Conservation (phyloP, 2,113 vertebrate species). For the Dicentrarchus labrax region DNA sequence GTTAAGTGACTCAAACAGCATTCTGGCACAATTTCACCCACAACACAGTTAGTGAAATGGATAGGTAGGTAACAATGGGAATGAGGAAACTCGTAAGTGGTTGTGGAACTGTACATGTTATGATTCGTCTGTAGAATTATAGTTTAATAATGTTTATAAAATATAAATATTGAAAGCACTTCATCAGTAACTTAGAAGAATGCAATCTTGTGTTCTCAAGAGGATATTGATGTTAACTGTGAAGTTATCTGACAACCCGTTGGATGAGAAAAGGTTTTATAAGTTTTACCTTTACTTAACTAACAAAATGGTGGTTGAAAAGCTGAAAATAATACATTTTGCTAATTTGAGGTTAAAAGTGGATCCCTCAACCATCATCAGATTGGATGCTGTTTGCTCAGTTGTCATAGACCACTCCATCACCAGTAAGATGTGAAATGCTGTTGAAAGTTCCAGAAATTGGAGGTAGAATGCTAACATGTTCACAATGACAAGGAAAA, state of each 20-base stretch:
- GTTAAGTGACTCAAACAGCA: slow-evolving; percentile 20
- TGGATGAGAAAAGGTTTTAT: neutral
- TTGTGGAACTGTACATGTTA: neutral
- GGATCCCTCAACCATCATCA: too few species aligned
- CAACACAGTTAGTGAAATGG: slow-evolving; percentile 22
- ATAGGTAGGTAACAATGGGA: neutral
- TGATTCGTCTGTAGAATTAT: neutral
- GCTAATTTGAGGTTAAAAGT: neutral
- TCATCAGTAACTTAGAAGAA: neutral
- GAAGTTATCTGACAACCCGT: neutral
- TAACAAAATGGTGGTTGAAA: neutral
- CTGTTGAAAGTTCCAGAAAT: neutral
- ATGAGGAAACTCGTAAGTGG: slow-evolving; percentile 1
- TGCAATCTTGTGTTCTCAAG: too few species aligned
- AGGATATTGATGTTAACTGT: neutral
- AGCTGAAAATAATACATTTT: neutral
- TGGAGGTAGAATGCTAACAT: neutral
- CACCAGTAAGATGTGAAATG: neutral
- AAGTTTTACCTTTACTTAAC: neutral
- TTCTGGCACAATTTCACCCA: slow-evolving; percentile 37
- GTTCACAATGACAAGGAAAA: too few species aligned
- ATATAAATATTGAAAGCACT: neutral
- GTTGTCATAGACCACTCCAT: too few species aligned
- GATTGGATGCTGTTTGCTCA: too few species aligned
- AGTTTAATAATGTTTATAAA: neutral